Conservation (phyloP, 1,140 invertebrate species). For the Holotrichia oblita region DNA sequence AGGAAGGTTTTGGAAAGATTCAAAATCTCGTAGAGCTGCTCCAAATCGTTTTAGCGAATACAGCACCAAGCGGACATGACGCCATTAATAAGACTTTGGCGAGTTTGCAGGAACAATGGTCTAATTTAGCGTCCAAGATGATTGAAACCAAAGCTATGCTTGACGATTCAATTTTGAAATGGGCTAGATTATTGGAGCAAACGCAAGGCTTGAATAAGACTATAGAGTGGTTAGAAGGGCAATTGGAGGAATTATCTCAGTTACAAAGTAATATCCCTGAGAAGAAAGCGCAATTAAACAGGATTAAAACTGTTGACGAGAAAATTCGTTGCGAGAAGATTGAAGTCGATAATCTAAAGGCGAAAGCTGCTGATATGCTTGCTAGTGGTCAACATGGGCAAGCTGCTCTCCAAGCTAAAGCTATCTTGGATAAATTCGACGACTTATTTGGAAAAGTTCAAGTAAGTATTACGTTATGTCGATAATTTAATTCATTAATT, state of each 20-base stretch:
- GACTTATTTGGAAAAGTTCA: slow-evolving; percentile 75
- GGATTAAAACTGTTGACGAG: slow-evolving; percentile 86
- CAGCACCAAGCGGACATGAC: slow-evolving; percentile 86
- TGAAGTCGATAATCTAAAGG: slow-evolving; percentile 89
- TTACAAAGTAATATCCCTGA: slow-evolving; percentile 84
- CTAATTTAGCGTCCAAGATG: slow-evolving; percentile 85
- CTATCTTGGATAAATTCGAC: slow-evolving; percentile 84
- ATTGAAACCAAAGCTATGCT: slow-evolving; percentile 87
- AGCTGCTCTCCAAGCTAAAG: slow-evolving; percentile 83
- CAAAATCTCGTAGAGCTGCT: slow-evolving; percentile 88
- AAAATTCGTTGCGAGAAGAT: slow-evolving; percentile 91
- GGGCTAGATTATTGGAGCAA: slow-evolving; percentile 88
- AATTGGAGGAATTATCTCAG: slow-evolving; percentile 76
- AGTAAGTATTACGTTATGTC: slow-evolving; percentile 58
- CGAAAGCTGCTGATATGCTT: slow-evolving; percentile 88
- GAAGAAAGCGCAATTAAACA: slow-evolving; percentile 85
- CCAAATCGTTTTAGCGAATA: slow-evolving; percentile 91
- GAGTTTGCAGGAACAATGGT: slow-evolving; percentile 90
- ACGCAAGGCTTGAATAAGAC: slow-evolving; percentile 86
- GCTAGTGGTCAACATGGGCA: slow-evolving; percentile 84
- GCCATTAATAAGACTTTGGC: slow-evolving; percentile 85
- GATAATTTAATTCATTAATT: background rate
- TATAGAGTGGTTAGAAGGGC: slow-evolving; percentile 78
- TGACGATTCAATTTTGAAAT: slow-evolving; percentile 90
- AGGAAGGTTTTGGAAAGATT: slow-evolving; percentile 89